Base-by-base conservation (phyloP, 2,113 vertebrate species). In the Pterocles orientalis region DNA sequence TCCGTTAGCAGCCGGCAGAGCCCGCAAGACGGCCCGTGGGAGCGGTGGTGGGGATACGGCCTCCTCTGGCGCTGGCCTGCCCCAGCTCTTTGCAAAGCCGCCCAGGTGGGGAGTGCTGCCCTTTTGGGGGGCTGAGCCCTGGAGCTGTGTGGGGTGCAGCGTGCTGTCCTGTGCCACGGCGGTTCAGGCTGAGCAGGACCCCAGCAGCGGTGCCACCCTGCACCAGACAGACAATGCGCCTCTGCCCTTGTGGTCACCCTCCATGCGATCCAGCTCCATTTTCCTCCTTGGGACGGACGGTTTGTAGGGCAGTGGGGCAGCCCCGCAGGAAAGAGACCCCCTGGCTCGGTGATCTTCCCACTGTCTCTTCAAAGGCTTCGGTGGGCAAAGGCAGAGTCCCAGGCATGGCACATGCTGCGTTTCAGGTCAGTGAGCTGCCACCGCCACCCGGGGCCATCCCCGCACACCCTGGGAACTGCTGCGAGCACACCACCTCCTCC, bases 401-500 rank as follows among this genome's bases (percentile, higher is more conserved):
- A 8, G 47, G 51, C 90, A 94, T 33, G 82, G 71, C 90, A 80
- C 53, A 61, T 1, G 5, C 75, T 15, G 79, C 5, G 8, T 61
- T 82, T 85, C 88, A 86, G 92, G 68, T 96, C 88, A 93, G 50
- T 3, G 18, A 77, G 84, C 64, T 18, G 92, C 64, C 3, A 2
- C 64, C 2, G 28, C 66, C 47, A 50, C 62, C 75, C 18, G 5
- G 28, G 54, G 68, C 92, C 90, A 56, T 66, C 19, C 25, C 68
- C 9, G 1, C 26, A 0, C 1, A 2, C 56, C 78, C 18, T 0
- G 5, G 50, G 34, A 26, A 64, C 51, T 0, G 0, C 62, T 17
- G 90, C 36, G 0, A 66, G 51, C n/a, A 19, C 50, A 20, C 12
- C 48, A 29, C 1, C 29, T 60, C 6, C 34, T 34, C 48, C 68